Evolutionary conservation across 1,140 invertebrate species (phyloP).

Genomic region (Ganaspis sp.): DNA sequence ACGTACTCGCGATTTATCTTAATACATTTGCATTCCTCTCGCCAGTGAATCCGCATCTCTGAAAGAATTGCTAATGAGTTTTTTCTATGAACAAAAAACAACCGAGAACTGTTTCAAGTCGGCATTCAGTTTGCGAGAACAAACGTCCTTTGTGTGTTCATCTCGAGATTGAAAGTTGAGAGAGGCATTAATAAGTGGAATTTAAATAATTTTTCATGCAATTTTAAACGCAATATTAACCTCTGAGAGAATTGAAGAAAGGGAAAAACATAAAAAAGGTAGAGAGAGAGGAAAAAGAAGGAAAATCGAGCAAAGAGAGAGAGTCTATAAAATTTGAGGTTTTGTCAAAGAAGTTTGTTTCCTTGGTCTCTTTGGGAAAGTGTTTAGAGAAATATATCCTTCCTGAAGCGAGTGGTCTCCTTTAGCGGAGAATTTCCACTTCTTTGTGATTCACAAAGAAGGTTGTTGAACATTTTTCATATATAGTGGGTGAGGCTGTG

Average conservation of each 20-base stretch:
- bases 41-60: conserved; percentile 26
- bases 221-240: not conserved
- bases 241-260: too few species aligned
- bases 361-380: too few species aligned
- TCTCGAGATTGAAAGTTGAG: conserved; percentile 27
- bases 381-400: too few species aligned
- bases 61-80: conserved; percentile 31
- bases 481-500: not conserved
- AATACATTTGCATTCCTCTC: conserved; percentile 29
- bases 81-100: conserved; percentile 28
- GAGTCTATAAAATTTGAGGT: too few species aligned
- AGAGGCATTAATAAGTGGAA: conserved; percentile 18
- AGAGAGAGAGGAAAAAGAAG: too few species aligned
- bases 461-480: not conserved
- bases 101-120: conserved; percentile 23
- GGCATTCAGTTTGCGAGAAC: conserved; percentile 22
- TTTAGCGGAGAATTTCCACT: not conserved
- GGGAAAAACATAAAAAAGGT: too few species aligned
- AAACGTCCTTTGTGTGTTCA: conserved; percentile 19
- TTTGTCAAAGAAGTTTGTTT: too few species aligned
- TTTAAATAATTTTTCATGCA: conserved; percentile 28
- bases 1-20: conserved; percentile 27
- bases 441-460: not conserved
- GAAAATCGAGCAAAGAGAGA: too few species aligned
- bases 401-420: too few species aligned